Evolutionary conservation across 2,113 vertebrate genomes (phyloP), one percentile per base, ranked within the genome.

Genomic region (Hystrix brachyura): DNA sequence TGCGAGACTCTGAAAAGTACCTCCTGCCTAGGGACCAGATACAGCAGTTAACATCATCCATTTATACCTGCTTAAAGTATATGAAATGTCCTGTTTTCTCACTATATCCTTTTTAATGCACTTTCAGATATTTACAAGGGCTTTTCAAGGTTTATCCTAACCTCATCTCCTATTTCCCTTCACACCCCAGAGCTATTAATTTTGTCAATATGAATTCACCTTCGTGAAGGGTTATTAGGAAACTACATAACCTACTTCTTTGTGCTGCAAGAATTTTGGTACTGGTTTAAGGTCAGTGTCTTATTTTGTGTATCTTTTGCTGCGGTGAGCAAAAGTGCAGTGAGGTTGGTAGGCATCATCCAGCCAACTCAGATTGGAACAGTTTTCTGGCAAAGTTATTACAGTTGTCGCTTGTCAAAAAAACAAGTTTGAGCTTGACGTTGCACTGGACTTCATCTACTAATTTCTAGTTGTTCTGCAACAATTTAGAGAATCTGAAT

Each of bases 381-480:
- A 6, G n/a, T 67, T 96, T 96, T 86, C 62, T 93, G 13, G 53
- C 23, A 59, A 92, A 84, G n/a, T 84, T 55, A 10, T 62, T 23
- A 53, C 60, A 72, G 14, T 48, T 90, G 62, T 38, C 60, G 81
- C 57, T 92, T 83, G 34, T 9, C 46, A 23, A 29, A 78, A 91
- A 91, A 89, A 60, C 18, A 43, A 32, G 32, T 19, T 53, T 91
- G 86, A 57, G n/a, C 5, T 65, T 55, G 57, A 48, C 14, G 10
- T 92, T 46, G 3, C 27, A 32, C 8, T 89, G 57, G 21, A 46
- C 82, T 53, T 94, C 13, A 59, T 57, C 60, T 60, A 32, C 69
- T 87, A 59, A 87, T 94, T 86, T 91, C 60, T 55, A 38, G 10
- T 79, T 51, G 14, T 59, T 92, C 72, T 86, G 11, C 32, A 83